These are phyloP conservation scores for Thereva unica DNA, from an alignment of 2,888 invertebrate genomes.

Conservation along the genomic window DNA sequence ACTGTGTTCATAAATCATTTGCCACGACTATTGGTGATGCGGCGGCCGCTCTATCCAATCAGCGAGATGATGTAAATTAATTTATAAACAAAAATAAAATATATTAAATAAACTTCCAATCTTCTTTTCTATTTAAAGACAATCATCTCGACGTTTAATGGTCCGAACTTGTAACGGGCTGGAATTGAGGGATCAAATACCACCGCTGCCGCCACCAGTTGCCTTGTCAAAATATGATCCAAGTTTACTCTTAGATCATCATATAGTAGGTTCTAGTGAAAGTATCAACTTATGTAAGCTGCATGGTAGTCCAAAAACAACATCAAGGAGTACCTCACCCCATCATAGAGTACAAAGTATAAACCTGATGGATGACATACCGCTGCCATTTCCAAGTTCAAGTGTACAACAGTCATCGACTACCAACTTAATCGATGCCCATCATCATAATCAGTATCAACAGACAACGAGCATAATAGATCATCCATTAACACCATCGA, in stretches of 20 bases:
- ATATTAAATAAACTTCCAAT: conserved; percentile 3
- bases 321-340: conserved; percentile 58
- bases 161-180: conserved; percentile 78
- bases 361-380: conserved; percentile 56
- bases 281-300: conserved; percentile 49
- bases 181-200: conserved; percentile 68
- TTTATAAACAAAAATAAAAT: conserved; percentile 20
- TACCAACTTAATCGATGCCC: conserved; percentile 50
- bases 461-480: conserved; percentile 55
- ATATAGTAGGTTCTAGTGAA: conserved; percentile 43
- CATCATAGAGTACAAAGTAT: conserved; percentile 57
- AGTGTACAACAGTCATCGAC: conserved; percentile 28
- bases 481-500: conserved; percentile 57
- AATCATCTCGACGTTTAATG: conserved; percentile 67
- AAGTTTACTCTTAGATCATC: conserved; percentile 45
- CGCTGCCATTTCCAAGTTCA: conserved; percentile 42
- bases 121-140: conserved; percentile 46
- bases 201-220: conserved; percentile 63
- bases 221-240: conserved; percentile 58
- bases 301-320: conserved; percentile 58
- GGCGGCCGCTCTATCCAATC: conserved; percentile 70
- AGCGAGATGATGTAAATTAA: conserved; percentile 57
- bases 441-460: conserved; percentile 57
- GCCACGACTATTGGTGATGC: conserved; percentile 91
- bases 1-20: conserved; percentile 95